These are phyloP conservation scores for Pan troglodytes DNA, from an alignment of 2,113 vertebrate genomes.

Conservation along the genomic window NHGRI_mPanTro3-v2.1_pri NC_072404.2:98351501-98352000, in stretches of 20 bases:
- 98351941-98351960: not conserved
- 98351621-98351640: not conserved
- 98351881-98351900: conserved; percentile 3
- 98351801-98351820: not conserved
- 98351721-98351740: not conserved
- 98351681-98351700: not conserved
- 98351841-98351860: not conserved
- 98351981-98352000: not conserved
- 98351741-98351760: not conserved
- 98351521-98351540: not conserved
- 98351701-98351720: not conserved
- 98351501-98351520: not conserved
- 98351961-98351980: not conserved
- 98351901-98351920: not conserved
- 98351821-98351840: not conserved
- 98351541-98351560: not conserved
- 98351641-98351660: not conserved
- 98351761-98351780: not conserved
- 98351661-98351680: not conserved
- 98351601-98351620: not conserved
- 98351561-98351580: not conserved
- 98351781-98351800: not conserved
- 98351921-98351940: not conserved
- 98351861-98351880: not conserved
- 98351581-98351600: not conserved